Percentiles rank a stretch among this genome's conserved stretches.
phyloP scores from a whole-genome alignment of 2,113 vertebrate genomes.

The Melanotaenia duboulayi region DNA sequence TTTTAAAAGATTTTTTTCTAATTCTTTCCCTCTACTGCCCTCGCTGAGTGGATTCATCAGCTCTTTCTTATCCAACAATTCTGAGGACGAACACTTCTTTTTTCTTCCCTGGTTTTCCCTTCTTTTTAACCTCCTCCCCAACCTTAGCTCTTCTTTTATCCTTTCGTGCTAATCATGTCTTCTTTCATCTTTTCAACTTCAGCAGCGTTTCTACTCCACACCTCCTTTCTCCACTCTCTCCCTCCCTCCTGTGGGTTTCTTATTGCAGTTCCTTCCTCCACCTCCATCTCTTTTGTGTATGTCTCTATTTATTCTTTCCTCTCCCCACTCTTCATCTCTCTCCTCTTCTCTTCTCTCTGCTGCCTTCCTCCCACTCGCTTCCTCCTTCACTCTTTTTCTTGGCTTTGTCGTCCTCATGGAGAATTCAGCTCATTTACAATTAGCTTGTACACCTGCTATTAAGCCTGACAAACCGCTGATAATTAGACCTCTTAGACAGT shows the following conservation, averaged over 20 bases:
- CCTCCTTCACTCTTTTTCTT: slow-evolving; percentile 45
- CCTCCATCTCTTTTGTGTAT: slow-evolving; percentile 79
- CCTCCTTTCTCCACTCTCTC: slow-evolving; percentile 46
- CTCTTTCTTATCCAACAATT: slow-evolving; percentile 22
- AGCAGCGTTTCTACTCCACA: slow-evolving; percentile 43
- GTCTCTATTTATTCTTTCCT: slow-evolving; percentile 76
- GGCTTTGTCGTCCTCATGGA: slow-evolving; percentile 60
- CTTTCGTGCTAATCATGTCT: slow-evolving; percentile 57
- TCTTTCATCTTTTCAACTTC: slow-evolving; percentile 58
- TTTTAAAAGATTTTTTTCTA: slow-evolving; percentile 31
- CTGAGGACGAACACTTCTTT: slow-evolving; percentile 3
- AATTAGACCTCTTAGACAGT: slow-evolving; percentile 77
- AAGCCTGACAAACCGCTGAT: slow-evolving; percentile 80
- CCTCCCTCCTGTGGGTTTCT: slow-evolving; percentile 59
- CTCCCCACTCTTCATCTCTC: slow-evolving; percentile 59
- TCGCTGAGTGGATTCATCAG: slow-evolving; percentile 28
- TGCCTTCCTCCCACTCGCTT: slow-evolving; percentile 70
- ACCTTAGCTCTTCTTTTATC: slow-evolving; percentile 38
- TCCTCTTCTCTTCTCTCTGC: slow-evolving; percentile 59
- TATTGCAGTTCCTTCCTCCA: slow-evolving; percentile 72
- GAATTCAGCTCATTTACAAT: slow-evolving; percentile 78
- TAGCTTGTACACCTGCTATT: slow-evolving; percentile 82
- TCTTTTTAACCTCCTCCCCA: slow-evolving; percentile 30
- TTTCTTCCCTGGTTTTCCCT: slow-evolving; percentile 6
- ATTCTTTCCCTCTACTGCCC: slow-evolving; percentile 26